Percentiles rank a stretch among this genome's conserved stretches.
Evolutionary conservation across 2,797 vertebrate genomes (phyloP).

Genomic region (Chaetophractus vellerosus): DNA sequence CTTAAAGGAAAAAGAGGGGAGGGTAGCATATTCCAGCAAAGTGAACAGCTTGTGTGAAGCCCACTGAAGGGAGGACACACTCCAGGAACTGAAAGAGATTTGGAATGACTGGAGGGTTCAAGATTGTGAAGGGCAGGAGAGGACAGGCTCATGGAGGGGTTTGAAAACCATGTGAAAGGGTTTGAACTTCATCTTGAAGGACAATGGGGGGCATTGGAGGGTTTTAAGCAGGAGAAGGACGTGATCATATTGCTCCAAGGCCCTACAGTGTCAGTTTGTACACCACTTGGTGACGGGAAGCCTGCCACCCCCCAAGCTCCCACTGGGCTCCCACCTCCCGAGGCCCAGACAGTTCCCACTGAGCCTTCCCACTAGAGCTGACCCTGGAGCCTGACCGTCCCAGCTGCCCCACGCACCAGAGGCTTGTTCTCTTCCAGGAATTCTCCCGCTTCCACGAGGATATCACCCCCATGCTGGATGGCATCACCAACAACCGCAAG

Average conservation of each 20-base stretch:
- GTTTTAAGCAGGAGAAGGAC: not conserved
- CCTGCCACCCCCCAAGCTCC: accelerated
- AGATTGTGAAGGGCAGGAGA: not conserved
- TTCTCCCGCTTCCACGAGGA: constrained; percentile 95
- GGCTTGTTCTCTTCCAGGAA: constrained; percentile 89
- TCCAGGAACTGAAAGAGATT: not conserved
- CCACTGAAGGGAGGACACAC: not conserved
- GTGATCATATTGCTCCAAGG: no score
- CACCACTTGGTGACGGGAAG: not conserved
- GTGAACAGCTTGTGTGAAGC: not conserved
- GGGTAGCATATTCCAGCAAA: not conserved
- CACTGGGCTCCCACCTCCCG: no score
- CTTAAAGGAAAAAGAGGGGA: not conserved
- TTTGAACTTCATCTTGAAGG: not conserved
- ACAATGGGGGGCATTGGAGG: not conserved
- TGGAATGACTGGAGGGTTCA: not conserved
- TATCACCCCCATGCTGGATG: constrained; percentile 95
- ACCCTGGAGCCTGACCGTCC: no score
- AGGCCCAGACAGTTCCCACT: no score
- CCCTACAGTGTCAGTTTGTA: not conserved
- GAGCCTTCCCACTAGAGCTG: accelerated
- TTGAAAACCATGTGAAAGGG: not conserved
- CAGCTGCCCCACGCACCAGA: not conserved
- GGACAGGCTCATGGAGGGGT: not conserved
- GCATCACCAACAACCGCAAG: constrained; percentile 95